These are phyloP conservation scores for Diabrotica balteata DNA, from an alignment of 2,888 invertebrate species.

Conservation along the genomic window DNA sequence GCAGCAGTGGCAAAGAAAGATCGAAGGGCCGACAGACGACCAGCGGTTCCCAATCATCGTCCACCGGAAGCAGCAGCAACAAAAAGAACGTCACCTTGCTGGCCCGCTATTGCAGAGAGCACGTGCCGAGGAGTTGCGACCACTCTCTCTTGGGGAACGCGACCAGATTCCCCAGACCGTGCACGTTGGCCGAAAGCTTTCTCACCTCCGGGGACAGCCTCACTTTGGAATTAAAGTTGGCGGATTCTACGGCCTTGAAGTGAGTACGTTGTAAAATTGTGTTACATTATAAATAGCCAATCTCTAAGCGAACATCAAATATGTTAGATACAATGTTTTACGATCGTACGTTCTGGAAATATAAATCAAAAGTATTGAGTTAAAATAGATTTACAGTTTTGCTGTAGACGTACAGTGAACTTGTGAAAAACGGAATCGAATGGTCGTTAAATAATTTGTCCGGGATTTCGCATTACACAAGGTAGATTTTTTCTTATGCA, in stretches of 20 bases:
- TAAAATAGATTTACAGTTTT: too few species aligned
- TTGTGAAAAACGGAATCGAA: too few species aligned
- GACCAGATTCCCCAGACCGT: conserved; percentile 71
- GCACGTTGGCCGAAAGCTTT: conserved; percentile 79
- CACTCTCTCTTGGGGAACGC: conserved; percentile 73
- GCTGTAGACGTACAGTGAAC: too few species aligned
- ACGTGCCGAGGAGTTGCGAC: conserved; percentile 83
- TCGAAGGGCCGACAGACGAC: conserved; percentile 44
- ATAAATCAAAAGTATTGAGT: too few species aligned
- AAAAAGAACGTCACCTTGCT: conserved; percentile 75
- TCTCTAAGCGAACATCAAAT: background rate
- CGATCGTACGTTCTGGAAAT: too few species aligned
- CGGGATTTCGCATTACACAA: too few species aligned
- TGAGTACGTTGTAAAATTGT: conserved; percentile 57
- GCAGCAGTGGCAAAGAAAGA: conserved; percentile 51
- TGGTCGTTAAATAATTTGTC: too few species aligned
- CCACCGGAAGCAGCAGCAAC: conserved; percentile 56
- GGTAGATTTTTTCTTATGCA: too few species aligned
- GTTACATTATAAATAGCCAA: background rate
- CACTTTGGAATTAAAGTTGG: conserved; percentile 79
- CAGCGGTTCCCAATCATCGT: conserved; percentile 46
- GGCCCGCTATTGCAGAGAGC: conserved; percentile 82
- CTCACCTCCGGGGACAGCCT: conserved; percentile 82
- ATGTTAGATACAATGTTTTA: too few species aligned
- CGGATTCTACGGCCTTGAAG: conserved; percentile 86